Conservation (phyloP, 2,888 invertebrate genomes). For the Athalia cordata region DNA sequence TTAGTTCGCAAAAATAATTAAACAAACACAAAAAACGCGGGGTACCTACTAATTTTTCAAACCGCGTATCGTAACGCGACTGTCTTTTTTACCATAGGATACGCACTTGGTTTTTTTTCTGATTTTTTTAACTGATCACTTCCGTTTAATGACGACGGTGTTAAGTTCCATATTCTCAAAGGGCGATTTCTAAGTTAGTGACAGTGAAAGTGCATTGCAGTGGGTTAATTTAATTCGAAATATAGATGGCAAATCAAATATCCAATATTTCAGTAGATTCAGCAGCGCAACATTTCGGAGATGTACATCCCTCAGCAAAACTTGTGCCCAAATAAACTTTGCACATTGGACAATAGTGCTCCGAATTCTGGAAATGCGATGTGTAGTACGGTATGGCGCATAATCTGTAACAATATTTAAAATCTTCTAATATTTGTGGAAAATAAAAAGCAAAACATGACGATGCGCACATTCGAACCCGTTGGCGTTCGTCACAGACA, state of each 20-base stretch:
- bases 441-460: background rate
- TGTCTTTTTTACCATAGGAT: too few species aligned
- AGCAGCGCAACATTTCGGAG: background rate
- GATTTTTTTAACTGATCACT: too few species aligned
- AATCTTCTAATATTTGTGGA: constrained; percentile 11
- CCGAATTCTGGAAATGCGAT: constrained; percentile 47
- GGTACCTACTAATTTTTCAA: too few species aligned
- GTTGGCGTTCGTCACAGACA: too few species aligned
- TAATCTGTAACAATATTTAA: constrained; percentile 44
- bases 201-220: too few species aligned
- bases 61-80: too few species aligned
- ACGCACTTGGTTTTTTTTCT: too few species aligned
- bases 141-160: too few species aligned
- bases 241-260: background rate
- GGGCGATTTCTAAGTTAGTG: background rate
- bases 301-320: constrained; percentile 26
- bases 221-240: background rate
- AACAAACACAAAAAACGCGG: too few species aligned
- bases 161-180: background rate
- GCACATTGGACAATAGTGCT: constrained; percentile 53
- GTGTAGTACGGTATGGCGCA: constrained; percentile 50
- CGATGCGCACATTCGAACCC: background rate
- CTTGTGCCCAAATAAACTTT: constrained; percentile 52
- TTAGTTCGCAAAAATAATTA: too few species aligned
- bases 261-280: background rate